These are phyloP conservation scores for Tinea semifulvella DNA, from an alignment of 2,888 invertebrate species.

Conservation along the genomic window DNA sequence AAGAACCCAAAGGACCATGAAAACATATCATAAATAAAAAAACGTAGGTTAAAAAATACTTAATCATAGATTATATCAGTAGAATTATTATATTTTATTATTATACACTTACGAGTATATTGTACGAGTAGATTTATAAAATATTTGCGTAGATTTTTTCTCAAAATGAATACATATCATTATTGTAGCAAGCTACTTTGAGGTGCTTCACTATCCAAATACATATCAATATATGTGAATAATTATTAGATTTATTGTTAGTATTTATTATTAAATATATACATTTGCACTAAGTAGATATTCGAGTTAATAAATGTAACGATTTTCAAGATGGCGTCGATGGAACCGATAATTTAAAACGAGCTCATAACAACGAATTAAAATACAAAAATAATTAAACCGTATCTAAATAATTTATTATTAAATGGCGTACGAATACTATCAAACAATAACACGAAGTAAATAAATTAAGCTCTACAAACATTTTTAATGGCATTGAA, in stretches of 20 bases:
- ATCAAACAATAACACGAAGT: too few relatives aligned
- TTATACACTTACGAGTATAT: constrained; percentile 45
- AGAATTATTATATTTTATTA: constrained; percentile 58
- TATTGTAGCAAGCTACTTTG: constrained; percentile 38
- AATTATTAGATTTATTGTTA: constrained; percentile 11
- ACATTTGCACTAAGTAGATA: constrained; percentile 2
- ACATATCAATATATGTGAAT: constrained; percentile 64
- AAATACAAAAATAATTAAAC: too few relatives aligned
- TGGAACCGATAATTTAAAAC: too few relatives aligned
- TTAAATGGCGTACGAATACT: too few relatives aligned
- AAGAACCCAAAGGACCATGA: constrained; percentile 60
- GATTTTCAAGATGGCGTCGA: too few relatives aligned
- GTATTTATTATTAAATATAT: neutral
- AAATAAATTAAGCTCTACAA: too few relatives aligned
- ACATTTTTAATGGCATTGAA: too few relatives aligned
- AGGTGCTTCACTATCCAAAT: constrained; percentile 51
- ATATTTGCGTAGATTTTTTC: constrained; percentile 33
- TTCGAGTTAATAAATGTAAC: too few relatives aligned
- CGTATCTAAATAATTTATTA: too few relatives aligned
- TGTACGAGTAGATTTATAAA: constrained; percentile 49
- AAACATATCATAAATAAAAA: constrained; percentile 48
- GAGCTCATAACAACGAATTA: too few relatives aligned
- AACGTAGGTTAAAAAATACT: constrained; percentile 35
- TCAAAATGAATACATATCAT: constrained; percentile 21
- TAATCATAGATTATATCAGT: constrained; percentile 50